A percentile compares a stretch with the other conserved stretches of the same genome.
Evolutionary conservation across 2,113 vertebrate species (phyloP).

Genomic region (Datnioides undecimradiatus): DNA sequence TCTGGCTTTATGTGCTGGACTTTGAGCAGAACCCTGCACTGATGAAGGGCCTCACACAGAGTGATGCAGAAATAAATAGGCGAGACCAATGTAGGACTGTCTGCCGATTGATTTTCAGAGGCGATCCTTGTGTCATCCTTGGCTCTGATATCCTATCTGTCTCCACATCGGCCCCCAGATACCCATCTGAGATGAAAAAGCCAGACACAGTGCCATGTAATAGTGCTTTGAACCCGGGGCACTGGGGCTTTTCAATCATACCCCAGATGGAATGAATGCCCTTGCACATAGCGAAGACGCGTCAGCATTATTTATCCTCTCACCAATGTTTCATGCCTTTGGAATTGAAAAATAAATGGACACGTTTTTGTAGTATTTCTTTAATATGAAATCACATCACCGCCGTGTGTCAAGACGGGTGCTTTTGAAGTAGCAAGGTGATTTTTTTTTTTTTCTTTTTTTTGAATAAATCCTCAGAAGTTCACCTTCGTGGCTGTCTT

Average conservation of each 20-base stretch:
- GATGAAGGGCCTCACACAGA: slow-evolving; percentile 60
- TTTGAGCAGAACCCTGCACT: slow-evolving; percentile 29
- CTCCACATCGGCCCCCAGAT: slow-evolving; percentile 71
- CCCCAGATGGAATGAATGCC: slow-evolving; percentile 72
- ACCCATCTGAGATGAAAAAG: slow-evolving; percentile 77
- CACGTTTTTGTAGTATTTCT: slow-evolving; percentile 34
- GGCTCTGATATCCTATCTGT: slow-evolving; percentile 80
- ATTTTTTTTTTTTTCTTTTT: slow-evolving; percentile 13
- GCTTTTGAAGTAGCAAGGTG: slow-evolving; percentile 54
- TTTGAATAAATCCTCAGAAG: slow-evolving; percentile 33
- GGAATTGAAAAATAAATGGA: slow-evolving; percentile 67
- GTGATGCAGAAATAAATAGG: slow-evolving; percentile 70
- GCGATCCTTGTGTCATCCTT: slow-evolving; percentile 77
- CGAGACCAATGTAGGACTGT: slow-evolving; percentile 61
- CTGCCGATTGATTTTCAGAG: slow-evolving; percentile 79
- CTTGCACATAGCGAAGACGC: slow-evolving; percentile 56
- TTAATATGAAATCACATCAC: slow-evolving; percentile 63
- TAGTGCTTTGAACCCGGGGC: slow-evolving; percentile 73
- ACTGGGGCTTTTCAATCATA: slow-evolving; percentile 79
- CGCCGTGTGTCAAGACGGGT: slow-evolving; percentile 16
- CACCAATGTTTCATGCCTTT: slow-evolving; percentile 50
- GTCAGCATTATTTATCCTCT: slow-evolving; percentile 72
- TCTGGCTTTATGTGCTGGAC: slow-evolving; percentile 30
- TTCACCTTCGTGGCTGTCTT: slow-evolving; percentile 64
- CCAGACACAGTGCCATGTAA: slow-evolving; percentile 75